Percentiles rank a stretch among this genome's conserved stretches.
phyloP scores from a whole-genome alignment of 2,888 invertebrate species.

The Pollenia angustigena region DNA sequence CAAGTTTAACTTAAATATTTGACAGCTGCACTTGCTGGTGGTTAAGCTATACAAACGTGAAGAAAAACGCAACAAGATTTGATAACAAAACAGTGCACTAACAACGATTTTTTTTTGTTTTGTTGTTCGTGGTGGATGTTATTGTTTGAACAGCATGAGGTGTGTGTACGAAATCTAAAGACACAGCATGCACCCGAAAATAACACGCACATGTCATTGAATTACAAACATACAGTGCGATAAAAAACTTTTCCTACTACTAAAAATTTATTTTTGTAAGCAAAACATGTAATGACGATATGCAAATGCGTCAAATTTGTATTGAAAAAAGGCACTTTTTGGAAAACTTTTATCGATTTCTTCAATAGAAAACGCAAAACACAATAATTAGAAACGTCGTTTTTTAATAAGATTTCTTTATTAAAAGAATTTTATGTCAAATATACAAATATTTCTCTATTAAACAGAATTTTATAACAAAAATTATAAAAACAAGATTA shows the following conservation, averaged over 20 bases:
- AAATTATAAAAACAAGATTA: no score
- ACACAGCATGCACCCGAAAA: slow-evolving; percentile 66
- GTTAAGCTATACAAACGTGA: slow-evolving; percentile 26
- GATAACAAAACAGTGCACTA: slow-evolving; percentile 50
- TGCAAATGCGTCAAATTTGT: no score
- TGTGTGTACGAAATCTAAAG: slow-evolving; percentile 38
- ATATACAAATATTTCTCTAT: no score
- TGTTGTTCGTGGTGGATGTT: slow-evolving; percentile 43
- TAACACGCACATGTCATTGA: slow-evolving; percentile 72
- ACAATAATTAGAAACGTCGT: no score
- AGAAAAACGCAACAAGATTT: slow-evolving; percentile 62
- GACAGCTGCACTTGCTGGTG: slow-evolving; percentile 71
- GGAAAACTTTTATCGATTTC: no score
- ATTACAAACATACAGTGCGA: slow-evolving; percentile 49
- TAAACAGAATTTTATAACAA: no score
- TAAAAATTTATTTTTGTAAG: neutral
- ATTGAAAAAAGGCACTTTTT: no score
- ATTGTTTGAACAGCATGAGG: slow-evolving; percentile 70
- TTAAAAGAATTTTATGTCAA: no score
- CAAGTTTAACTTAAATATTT: slow-evolving; percentile 70
- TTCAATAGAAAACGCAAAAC: no score
- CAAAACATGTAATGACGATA: neutral
- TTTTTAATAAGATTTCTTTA: no score
- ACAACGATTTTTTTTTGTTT: slow-evolving; percentile 44
- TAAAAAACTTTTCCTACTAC: neutral